phyloP scores from a whole-genome alignment of 2,113 vertebrate species.

The Cercocebus atys region DNA sequence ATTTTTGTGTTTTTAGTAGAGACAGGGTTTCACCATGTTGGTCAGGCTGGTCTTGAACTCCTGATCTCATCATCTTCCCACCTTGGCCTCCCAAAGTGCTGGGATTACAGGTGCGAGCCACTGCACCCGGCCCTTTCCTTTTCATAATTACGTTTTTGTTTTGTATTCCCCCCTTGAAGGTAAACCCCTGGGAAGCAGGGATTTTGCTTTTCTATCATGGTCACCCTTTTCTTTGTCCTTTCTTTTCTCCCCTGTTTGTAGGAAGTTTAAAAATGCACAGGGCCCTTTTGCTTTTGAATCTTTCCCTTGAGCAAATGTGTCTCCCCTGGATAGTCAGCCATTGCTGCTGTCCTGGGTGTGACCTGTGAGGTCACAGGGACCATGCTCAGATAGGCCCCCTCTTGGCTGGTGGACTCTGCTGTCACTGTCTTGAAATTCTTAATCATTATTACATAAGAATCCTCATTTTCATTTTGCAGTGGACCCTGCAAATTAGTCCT shows the following conservation, averaged over 20 bases:
- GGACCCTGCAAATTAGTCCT: not conserved
- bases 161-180: not conserved
- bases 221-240: not conserved
- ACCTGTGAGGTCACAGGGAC: rapidly evolving
- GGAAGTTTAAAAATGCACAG: not conserved
- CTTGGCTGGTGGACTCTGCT: not conserved
- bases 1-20: no score
- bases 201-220: not conserved
- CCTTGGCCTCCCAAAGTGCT: no score
- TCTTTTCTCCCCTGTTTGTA: not conserved
- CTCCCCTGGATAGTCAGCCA: rapidly evolving
- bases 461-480: not conserved
- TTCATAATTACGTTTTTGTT: no score
- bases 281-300: not conserved
- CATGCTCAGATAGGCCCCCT: rapidly evolving
- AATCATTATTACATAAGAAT: not conserved
- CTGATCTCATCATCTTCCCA: no score
- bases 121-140: no score
- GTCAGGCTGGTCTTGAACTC: no score
- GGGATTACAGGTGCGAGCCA: no score
- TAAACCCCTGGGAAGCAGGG: no score
- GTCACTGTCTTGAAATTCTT: not conserved
- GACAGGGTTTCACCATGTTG: no score
- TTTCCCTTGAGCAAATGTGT: not conserved
- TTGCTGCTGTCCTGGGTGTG: rapidly evolving